These are phyloP conservation scores for Syrrhaptes paradoxus DNA, from an alignment of 2,113 vertebrate genomes.

Conservation along the genomic window DNA sequence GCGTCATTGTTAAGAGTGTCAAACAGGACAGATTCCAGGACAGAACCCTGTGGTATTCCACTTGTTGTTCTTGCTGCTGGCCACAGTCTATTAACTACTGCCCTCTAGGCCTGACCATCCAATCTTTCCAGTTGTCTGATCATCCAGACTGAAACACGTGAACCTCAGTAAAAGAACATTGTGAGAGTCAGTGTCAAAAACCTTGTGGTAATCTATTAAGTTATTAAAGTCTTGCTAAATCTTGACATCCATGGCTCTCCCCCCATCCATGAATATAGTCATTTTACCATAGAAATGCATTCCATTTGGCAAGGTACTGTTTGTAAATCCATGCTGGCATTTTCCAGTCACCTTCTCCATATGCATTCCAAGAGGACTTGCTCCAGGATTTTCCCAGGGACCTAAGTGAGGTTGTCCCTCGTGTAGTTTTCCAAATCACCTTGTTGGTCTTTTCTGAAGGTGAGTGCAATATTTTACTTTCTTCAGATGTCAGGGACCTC, in stretches of 20 bases:
- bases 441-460: neutral
- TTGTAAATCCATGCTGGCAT: neutral
- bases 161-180: neutral
- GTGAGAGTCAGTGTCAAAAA: neutral
- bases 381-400: neutral
- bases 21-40: neutral
- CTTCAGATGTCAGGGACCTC: neutral
- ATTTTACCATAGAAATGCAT: neutral
- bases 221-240: neutral
- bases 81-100: neutral
- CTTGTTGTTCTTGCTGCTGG: neutral
- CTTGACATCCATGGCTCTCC: neutral
- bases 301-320: neutral
- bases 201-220: neutral
- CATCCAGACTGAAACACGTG: neutral
- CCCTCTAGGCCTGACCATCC: neutral
- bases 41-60: neutral
- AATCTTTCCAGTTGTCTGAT: rapidly evolving
- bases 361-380: neutral
- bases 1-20: neutral
- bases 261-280: neutral
- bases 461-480: neutral
- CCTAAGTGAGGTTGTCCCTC: neutral
- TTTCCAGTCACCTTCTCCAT: neutral
- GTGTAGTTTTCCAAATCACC: neutral